Base-by-base conservation (phyloP, 2,888 invertebrate genomes). In the Polietes domitor region DNA sequence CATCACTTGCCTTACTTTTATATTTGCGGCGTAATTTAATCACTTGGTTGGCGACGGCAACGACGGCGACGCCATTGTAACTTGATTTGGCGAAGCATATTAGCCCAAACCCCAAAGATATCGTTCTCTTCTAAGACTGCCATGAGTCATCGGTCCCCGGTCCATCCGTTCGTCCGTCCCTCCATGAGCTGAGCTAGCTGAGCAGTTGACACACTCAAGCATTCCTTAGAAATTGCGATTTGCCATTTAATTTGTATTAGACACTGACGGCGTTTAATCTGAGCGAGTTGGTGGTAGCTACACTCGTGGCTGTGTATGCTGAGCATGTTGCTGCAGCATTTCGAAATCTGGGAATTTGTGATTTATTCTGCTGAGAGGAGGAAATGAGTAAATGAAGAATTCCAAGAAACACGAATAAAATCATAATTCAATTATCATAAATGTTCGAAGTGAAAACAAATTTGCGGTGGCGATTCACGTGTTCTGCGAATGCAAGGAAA, bases 1-100 rank as follows among this genome's bases (percentile, higher is more conserved):
- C 19, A 19, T 15, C 37, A 61, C 26, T 68, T 65, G 65, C 21
- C 17, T 19, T 37, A 37, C 68, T 24, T 24, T 68, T 68, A 65
- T 68, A 65, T 68, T 41, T 68, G 68, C 41, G 68, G 43, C 68
- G 68, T 68, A 68, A 43, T 68, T 68, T 24, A 53, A 53, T 19
- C 68, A 24, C 6, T 43, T 24, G 7, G n/a, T 61, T 28, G 61
- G 32, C 15, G 47, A 47, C n/a, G 47, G n/a, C 47, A n/a, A 12
- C 41, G 9, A 17, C 7, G 17, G 19, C 24, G 24, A 6, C 50
- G 24, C 55, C 55, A 55, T 4, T 26, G 24, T 58, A 58, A 58
- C 58, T 58, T 58, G 24, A 58, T 26, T 65, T 32, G 12, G 37
- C 65, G 17, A 68, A 47, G n/a, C 47, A 15, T 9, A 9, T 47